Conservation (phyloP, 2,888 invertebrate species). For the Tenthredo distinguenda region DNA sequence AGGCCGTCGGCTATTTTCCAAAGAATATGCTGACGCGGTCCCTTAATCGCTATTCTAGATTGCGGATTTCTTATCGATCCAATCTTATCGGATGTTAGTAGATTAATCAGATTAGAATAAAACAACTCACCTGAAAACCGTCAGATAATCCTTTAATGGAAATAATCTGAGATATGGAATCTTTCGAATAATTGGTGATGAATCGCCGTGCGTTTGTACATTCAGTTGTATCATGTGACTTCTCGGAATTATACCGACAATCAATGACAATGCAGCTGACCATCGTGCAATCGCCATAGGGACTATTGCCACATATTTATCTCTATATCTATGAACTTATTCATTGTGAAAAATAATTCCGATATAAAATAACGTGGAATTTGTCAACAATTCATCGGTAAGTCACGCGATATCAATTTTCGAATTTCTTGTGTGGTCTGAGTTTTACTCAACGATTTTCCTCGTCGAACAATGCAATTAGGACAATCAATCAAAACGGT, state of each 20-base stretch:
- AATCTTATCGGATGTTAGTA: not conserved
- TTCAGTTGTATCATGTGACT: not conserved
- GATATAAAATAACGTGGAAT: not conserved
- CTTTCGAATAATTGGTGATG: not conserved
- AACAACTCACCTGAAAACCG: not conserved
- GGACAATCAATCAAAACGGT: not conserved
- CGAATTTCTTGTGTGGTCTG: not conserved
- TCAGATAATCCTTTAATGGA: not conserved
- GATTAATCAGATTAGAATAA: slow-evolving; percentile 5
- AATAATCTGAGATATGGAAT: slow-evolving; percentile 2
- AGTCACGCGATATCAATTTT: not conserved
- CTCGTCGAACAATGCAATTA: not conserved
- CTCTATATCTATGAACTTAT: not conserved
- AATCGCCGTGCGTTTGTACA: not conserved
- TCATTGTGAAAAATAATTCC: not conserved
- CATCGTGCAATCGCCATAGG: not conserved
- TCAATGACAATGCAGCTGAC: not conserved
- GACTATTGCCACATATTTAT: not conserved
- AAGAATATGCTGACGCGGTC: not conserved
- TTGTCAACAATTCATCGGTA: not conserved
- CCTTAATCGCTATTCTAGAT: not conserved
- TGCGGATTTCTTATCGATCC: not conserved
- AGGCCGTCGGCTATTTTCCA: not conserved
- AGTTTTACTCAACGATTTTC: not conserved
- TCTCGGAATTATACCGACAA: not conserved